phyloP scores from a whole-genome alignment of 2,888 invertebrate species.

The Phania funesta region DNA sequence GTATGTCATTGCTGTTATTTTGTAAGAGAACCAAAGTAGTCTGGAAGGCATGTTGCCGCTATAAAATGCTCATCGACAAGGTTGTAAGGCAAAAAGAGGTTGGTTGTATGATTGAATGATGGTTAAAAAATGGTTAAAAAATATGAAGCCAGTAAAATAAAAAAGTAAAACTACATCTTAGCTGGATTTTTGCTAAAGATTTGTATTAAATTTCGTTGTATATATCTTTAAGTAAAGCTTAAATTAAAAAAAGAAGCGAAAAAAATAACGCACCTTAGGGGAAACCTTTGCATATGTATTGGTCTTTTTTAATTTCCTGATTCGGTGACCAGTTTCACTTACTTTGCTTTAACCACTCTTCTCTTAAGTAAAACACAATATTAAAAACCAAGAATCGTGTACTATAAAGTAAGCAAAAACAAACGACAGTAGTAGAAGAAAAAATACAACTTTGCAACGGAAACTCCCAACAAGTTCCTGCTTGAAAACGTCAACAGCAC shows the following conservation, averaged over 20 bases:
- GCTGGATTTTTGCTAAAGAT: conserved; percentile 18
- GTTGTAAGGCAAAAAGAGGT: conserved; percentile 68
- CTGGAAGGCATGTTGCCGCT: conserved; percentile 71
- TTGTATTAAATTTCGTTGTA: conserved; percentile 32
- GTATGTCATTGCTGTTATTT: conserved; percentile 28
- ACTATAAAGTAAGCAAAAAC: conserved; percentile 16
- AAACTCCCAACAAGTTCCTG: conserved; percentile 68
- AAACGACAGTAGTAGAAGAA: conserved; percentile 13
- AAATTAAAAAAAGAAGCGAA: conserved; percentile 33
- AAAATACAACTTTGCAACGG: conserved; percentile 51
- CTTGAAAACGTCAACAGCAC: conserved; percentile 78
- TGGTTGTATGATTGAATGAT: conserved; percentile 58
- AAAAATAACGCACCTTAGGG: conserved; percentile 65
- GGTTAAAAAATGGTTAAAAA: too few relatives aligned
- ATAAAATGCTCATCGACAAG: conserved; percentile 78
- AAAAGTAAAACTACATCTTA: conserved; percentile 31
- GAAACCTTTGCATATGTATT: too few relatives aligned
- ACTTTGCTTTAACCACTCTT: background rate
- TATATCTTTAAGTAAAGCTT: conserved; percentile 24
- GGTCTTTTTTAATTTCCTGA: conserved; percentile 20
- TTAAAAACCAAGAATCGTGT: conserved; percentile 30
- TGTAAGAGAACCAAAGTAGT: conserved; percentile 63
- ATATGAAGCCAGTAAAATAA: conserved; percentile 22
- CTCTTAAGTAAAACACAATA: conserved; percentile 51
- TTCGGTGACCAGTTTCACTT: background rate